phyloP scores from a whole-genome alignment of 1,140 invertebrate genomes.

The Armadillidium nasatum region DNA sequence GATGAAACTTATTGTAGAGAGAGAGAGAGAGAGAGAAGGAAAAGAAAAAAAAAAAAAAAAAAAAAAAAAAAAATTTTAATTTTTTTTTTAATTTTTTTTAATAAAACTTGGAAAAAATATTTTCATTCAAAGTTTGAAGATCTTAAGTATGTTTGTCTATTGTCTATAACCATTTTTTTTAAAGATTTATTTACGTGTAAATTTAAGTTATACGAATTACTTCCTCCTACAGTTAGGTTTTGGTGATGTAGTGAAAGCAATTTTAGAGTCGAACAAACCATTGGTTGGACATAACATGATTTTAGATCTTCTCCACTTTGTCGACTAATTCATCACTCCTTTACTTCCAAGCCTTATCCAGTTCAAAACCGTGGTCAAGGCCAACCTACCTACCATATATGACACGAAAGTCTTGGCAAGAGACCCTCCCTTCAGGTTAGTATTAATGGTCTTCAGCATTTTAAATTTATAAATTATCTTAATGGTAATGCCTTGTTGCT shows the following conservation, averaged over 20 bases:
- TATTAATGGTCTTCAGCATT: background rate
- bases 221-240: constrained; percentile 29
- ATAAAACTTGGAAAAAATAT: too few species aligned
- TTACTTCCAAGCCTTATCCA: constrained; percentile 23
- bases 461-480: background rate
- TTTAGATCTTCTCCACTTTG: constrained; percentile 35
- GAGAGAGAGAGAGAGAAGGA: too few species aligned
- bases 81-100: too few species aligned
- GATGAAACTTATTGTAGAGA: too few species aligned
- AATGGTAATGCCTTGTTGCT: background rate
- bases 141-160: background rate
- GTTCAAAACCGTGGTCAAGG: constrained; percentile 33
- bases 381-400: constrained; percentile 36
- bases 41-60: too few species aligned
- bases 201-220: background rate
- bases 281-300: constrained; percentile 33
- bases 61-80: too few species aligned
- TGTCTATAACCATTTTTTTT: background rate
- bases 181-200: background rate
- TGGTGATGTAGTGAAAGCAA: constrained; percentile 23
- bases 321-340: constrained; percentile 33
- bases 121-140: background rate
- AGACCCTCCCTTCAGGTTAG: constrained; percentile 39
- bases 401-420: constrained; percentile 40
- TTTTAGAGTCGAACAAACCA: constrained; percentile 24